phyloP scores from a whole-genome alignment of 2,888 invertebrate genomes.

The Drosophila hawaiiensis region DNA sequence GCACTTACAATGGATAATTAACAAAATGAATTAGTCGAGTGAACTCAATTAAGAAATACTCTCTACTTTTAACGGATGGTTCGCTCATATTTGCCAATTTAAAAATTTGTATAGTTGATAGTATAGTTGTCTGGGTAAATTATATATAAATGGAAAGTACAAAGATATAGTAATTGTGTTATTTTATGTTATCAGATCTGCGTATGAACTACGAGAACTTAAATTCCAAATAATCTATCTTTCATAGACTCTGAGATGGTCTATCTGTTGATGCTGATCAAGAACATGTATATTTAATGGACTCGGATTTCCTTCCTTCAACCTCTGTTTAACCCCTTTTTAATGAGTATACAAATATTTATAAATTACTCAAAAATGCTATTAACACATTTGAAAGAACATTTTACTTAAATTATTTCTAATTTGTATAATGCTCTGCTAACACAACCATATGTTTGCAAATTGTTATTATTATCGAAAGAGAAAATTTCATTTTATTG shows the following conservation, averaged over 20 bases:
- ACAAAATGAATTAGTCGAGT: background rate
- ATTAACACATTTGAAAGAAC: background rate
- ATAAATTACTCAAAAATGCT: background rate
- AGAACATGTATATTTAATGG: background rate
- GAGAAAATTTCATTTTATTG: constrained; percentile 44
- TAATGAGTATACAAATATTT: background rate
- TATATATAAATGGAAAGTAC: background rate
- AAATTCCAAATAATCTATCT: no score
- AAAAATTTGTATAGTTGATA: no score
- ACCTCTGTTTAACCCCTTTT: background rate
- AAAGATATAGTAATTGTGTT: no score
- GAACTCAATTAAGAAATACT: background rate
- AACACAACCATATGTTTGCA: background rate
- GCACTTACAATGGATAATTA: background rate
- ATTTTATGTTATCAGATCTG: no score
- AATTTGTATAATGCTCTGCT: background rate
- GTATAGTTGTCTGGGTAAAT: background rate
- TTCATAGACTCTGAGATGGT: background rate
- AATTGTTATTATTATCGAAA: constrained; percentile 12
- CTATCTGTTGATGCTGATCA: background rate
- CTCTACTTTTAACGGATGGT: background rate
- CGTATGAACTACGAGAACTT: background rate
- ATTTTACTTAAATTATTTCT: background rate
- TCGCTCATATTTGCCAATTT: background rate
- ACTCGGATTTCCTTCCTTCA: no score